These are phyloP conservation scores for Falcaria lacertinaria DNA, from an alignment of 2,888 invertebrate genomes.

Conservation along the genomic window DNA sequence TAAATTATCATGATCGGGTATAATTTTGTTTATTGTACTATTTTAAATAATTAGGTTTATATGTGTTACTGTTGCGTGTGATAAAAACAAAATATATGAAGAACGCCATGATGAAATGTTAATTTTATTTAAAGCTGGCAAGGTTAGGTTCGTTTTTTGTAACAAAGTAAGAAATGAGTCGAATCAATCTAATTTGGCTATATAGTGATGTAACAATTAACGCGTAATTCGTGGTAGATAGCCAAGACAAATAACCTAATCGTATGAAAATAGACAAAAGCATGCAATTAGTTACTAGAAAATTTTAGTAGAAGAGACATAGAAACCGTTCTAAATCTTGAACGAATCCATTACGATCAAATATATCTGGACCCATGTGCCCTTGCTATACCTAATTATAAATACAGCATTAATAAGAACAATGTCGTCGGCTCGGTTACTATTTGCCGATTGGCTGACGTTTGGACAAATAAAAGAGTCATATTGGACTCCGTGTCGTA, in stretches of 20 bases:
- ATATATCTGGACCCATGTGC: not conserved
- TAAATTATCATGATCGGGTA: no score
- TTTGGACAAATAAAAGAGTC: conserved; percentile 50
- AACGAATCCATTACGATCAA: not conserved
- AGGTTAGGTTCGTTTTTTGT: no score
- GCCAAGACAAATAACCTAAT: not conserved
- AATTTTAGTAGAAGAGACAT: not conserved
- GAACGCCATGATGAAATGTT: no score
- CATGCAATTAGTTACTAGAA: no score
- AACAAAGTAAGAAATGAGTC: no score
- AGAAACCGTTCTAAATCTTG: not conserved
- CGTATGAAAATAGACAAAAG: no score
- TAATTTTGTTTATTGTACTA: no score
- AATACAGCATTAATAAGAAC: conserved; percentile 15
- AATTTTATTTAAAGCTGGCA: no score
- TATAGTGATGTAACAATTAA: not conserved
- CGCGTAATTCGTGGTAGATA: not conserved
- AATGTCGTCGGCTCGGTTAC: conserved; percentile 18
- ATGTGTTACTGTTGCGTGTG: no score
- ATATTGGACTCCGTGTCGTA: conserved; percentile 55
- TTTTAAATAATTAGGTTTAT: no score
- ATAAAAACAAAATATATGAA: no score
- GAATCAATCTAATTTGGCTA: no score
- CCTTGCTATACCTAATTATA: conserved; percentile 14
- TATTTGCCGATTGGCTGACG: conserved; percentile 24